These are phyloP conservation scores for Enteromius unitaeniatus DNA, from an alignment of 2,797 vertebrate genomes.

Conservation along the genomic window DNA sequence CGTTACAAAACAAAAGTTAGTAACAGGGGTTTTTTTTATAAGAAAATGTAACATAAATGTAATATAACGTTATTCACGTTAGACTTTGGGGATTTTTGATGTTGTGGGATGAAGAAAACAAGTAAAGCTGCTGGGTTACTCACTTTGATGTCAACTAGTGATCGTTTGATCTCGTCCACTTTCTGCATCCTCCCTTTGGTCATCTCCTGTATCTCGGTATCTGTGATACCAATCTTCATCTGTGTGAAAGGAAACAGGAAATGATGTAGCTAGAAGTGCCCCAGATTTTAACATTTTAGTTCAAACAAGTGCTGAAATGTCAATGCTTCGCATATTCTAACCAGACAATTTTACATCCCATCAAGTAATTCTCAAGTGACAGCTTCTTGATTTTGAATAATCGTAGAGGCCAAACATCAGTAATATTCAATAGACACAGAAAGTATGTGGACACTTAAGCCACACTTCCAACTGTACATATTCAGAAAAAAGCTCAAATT, in stretches of 20 bases:
- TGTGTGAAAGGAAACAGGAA: constrained; percentile 56
- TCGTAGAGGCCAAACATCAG: not conserved
- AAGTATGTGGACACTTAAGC: not conserved
- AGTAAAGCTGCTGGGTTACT: not conserved
- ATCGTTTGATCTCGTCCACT: constrained; percentile 71
- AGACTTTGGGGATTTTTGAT: not conserved
- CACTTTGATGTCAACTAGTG: constrained; percentile 69
- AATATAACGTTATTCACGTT: not conserved
- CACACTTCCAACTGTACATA: not conserved
- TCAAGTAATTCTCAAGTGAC: not conserved
- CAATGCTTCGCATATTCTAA: not conserved
- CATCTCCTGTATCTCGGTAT: constrained; percentile 71
- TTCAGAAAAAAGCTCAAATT: not conserved
- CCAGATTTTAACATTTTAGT: not conserved
- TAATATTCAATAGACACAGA: not conserved
- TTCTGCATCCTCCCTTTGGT: constrained; percentile 70
- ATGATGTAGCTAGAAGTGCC: constrained; percentile 10
- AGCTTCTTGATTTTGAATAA: not conserved
- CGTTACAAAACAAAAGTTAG: too few species aligned
- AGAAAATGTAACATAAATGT: too few species aligned
- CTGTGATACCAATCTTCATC: constrained; percentile 63
- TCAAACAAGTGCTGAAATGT: not conserved
- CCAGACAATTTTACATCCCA: not conserved
- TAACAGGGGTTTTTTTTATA: too few species aligned
- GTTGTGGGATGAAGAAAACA: not conserved